These are phyloP conservation scores for Ophion ventricosus DNA, from an alignment of 2,888 invertebrate genomes.

Conservation along the genomic window DNA sequence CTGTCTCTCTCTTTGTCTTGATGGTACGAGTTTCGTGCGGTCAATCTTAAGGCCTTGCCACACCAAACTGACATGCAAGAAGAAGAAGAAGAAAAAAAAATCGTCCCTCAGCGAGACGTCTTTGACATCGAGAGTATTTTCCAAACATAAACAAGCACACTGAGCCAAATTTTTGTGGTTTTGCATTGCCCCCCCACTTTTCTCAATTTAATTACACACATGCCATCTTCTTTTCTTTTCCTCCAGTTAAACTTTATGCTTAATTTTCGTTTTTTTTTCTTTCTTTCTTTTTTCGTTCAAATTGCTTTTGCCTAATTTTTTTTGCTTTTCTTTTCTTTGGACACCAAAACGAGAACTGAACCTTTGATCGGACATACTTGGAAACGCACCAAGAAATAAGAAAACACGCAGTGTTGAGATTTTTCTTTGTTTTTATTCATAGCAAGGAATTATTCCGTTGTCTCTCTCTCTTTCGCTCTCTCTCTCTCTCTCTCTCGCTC, in stretches of 20 bases:
- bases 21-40: constrained; percentile 76
- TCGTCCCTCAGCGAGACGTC: constrained; percentile 61
- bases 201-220: constrained; percentile 42
- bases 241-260: constrained; percentile 29
- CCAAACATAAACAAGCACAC: constrained; percentile 84
- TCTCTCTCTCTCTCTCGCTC: constrained; percentile 72
- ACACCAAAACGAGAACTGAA: constrained; percentile 87
- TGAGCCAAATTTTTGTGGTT: constrained; percentile 80
- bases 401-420: constrained; percentile 76
- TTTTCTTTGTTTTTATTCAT: constrained; percentile 72
- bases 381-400: constrained; percentile 84
- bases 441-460: constrained; percentile 82
- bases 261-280: constrained; percentile 25
- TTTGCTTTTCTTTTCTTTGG: constrained; percentile 71
- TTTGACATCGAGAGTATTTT: constrained; percentile 64
- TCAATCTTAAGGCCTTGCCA: constrained; percentile 84
- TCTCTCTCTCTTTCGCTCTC: constrained; percentile 74
- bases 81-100: constrained; percentile 56
- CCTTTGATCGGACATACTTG: constrained; percentile 83
- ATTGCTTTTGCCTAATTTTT: constrained; percentile 47
- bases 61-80: constrained; percentile 83
- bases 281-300: constrained; percentile 34
- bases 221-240: not conserved
- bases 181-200: constrained; percentile 22
- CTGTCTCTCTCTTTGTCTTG: constrained; percentile 51